phyloP scores from a whole-genome alignment of 1,140 invertebrate species.

The Drosophila mauritiana region DNA sequence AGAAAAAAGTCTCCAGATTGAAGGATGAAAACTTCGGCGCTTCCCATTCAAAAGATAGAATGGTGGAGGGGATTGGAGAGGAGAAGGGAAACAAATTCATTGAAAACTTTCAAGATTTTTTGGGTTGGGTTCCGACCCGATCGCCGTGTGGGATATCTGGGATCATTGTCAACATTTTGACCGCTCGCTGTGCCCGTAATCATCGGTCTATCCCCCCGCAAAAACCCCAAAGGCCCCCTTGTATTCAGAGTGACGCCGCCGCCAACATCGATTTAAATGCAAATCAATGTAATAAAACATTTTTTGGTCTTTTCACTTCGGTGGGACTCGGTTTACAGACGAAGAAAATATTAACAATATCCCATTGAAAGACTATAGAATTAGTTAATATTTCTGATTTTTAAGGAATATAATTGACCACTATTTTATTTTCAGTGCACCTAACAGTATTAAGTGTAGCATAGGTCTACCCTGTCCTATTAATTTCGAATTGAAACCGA shows the following conservation, averaged over 20 bases:
- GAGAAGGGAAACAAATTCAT: slow-evolving; percentile 59
- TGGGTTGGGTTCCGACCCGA: slow-evolving; percentile 33
- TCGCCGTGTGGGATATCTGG: slow-evolving; percentile 45
- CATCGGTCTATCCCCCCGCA: slow-evolving; percentile 52
- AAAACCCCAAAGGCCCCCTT: not conserved
- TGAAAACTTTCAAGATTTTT: slow-evolving; percentile 51
- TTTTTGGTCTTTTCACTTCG: slow-evolving; percentile 44
- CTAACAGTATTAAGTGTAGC: slow-evolving; percentile 29
- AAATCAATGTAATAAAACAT: slow-evolving; percentile 83
- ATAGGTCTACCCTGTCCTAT: slow-evolving; percentile 49
- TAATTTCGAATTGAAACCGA: slow-evolving; percentile 72
- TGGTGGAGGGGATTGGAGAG: slow-evolving; percentile 16
- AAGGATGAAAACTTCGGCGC: slow-evolving; percentile 61
- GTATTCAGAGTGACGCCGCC: slow-evolving; percentile 44
- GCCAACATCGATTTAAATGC: slow-evolving; percentile 80
- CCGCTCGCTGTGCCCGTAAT: slow-evolving; percentile 76
- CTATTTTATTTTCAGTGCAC: not conserved
- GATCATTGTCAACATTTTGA: slow-evolving; percentile 71
- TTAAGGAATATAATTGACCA: too few species aligned
- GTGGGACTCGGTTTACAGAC: not conserved
- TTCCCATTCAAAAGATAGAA: slow-evolving; percentile 46
- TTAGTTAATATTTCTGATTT: too few species aligned
- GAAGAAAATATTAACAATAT: not conserved
- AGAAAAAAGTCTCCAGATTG: slow-evolving; percentile 33
- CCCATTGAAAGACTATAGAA: too few species aligned